These are phyloP conservation scores for Rhynchonema sp. DNA, from an alignment of 2,888 invertebrate genomes.

Conservation along the genomic window DNA sequence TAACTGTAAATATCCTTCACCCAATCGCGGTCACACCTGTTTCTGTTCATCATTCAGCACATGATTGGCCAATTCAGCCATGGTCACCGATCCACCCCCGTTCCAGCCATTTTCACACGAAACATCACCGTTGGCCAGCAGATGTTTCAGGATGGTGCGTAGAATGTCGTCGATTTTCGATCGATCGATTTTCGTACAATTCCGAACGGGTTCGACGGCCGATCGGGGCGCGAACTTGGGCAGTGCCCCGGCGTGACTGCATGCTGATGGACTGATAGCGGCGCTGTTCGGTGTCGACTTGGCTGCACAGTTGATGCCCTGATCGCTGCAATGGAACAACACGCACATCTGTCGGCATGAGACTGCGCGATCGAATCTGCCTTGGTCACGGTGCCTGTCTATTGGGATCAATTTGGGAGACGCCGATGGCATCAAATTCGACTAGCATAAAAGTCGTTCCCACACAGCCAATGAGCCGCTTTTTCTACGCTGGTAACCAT, in stretches of 20 bases:
- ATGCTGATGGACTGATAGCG: not conserved
- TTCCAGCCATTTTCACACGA: no score
- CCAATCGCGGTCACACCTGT: not conserved
- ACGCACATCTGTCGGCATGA: no score
- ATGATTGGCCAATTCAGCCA: no score
- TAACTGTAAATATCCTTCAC: not conserved
- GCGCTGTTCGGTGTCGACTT: not conserved
- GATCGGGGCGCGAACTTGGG: not conserved
- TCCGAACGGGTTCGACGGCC: constrained; percentile 48
- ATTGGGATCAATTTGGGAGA: no score
- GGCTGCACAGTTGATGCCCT: not conserved
- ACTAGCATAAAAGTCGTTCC: not conserved
- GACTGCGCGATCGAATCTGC: no score
- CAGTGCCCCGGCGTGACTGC: no score
- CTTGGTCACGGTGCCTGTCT: no score
- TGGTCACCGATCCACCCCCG: no score
- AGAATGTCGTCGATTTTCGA: constrained; percentile 45
- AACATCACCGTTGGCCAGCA: constrained; percentile 39
- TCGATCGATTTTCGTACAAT: constrained; percentile 61
- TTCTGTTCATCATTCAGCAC: not conserved
- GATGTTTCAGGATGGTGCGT: constrained; percentile 40
- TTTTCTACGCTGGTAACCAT: no score
- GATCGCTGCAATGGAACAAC: not conserved
- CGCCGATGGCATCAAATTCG: not conserved
- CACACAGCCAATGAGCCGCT: not conserved